Base-by-base conservation (phyloP, 2,113 vertebrate species). In the Corapipo altera region DNA sequence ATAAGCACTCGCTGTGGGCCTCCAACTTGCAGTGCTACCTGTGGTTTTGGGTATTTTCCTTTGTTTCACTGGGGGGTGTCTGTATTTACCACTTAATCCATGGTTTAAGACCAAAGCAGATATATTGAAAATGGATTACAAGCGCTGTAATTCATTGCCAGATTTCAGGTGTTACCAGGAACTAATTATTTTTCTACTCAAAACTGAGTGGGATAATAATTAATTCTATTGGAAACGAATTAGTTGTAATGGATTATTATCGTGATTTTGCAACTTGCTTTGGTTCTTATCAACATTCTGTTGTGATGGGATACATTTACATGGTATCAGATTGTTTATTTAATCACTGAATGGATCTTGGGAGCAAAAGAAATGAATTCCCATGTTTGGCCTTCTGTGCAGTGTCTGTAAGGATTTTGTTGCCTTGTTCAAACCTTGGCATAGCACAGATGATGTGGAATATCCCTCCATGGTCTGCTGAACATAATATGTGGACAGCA, bases 391-490 rank as follows among this genome's bases (percentile, higher is more conserved):
- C 92, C 41, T 74, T 95, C 85, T 94, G 85, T 96, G 84, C 76
- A 92, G 85, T 67, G 59, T 48, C 70, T 96, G 26, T 90, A 91
- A 93, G 93, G 89, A 93, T 94, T 97, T 49, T 97, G 94, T 95
- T 95, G 86, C 72, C 92, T 96, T 75, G 62, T 97, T 98, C 97
- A 96, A 93, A 89, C 70, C 74, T 52, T 97, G 97, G 98, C 96
- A 89, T 88, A 95, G 62, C 82, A 78, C 70, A 92, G 84, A 94
- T 98, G 97, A 98, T 98, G 87, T 91, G 98, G 96, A 88, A 87
- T 91, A 95, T 67, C 72, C 81, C 85, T 92, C 54, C 85, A 80
- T 64, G 96, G 84, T 97, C 96, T 95, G 70, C 89, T 96, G 97
- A 98, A 80, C 95, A 95, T 97, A 96, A 71, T 93, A 73, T 67